Percentiles rank a stretch among this genome's conserved stretches.
phyloP scores from a whole-genome alignment of 2,797 vertebrate genomes.

The Sternotherus odoratus region DNA sequence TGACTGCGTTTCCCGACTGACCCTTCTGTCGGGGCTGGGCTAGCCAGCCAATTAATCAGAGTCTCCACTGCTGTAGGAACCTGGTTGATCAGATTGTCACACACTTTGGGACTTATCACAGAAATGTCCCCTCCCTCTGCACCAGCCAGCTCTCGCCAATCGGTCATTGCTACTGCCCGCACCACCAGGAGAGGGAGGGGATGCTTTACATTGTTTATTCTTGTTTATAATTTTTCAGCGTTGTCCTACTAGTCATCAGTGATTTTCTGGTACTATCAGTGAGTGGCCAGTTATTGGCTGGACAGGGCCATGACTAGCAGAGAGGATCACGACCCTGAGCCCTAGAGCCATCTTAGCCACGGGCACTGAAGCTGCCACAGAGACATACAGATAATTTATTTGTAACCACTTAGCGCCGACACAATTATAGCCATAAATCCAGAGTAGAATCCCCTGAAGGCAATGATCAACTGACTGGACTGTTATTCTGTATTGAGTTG shows the following conservation, averaged over 20 bases:
- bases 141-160: not conserved
- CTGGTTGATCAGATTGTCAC: not conserved
- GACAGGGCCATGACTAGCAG: not conserved
- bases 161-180: too few species aligned
- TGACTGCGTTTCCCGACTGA: not conserved
- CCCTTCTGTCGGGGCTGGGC: not conserved
- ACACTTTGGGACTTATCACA: not conserved
- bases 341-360: not conserved
- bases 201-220: not conserved
- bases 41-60: not conserved
- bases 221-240: not conserved
- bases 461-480: not conserved
- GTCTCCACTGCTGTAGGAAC: not conserved
- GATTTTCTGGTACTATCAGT: not conserved
- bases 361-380: not conserved
- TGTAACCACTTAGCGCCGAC: not conserved
- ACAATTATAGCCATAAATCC: not conserved
- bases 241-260: not conserved
- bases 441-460: not conserved
- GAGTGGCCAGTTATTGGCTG: not conserved
- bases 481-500: not conserved
- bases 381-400: not conserved
- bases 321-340: not conserved
- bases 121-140: not conserved
- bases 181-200: not conserved